Percentiles rank a stretch among this genome's conserved stretches.
These are phyloP conservation scores for Ranitomeya variabilis DNA, from an alignment of 2,113 vertebrate genomes.

Conservation along the genomic window DNA sequence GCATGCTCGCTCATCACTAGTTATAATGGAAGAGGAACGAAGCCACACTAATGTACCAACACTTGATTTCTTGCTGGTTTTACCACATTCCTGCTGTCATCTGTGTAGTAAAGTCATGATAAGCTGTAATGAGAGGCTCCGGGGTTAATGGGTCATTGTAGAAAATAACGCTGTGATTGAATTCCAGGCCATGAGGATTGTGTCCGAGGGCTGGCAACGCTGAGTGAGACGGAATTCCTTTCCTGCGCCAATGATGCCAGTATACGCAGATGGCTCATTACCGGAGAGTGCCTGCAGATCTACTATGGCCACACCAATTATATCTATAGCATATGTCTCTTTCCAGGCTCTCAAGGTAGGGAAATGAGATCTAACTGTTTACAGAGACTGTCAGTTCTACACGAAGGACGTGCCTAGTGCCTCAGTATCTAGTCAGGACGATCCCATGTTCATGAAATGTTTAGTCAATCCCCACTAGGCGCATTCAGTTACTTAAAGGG, in stretches of 20 bases:
- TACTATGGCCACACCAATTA: slow-evolving; percentile 96
- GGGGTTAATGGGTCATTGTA: neutral
- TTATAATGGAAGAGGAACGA: too few species aligned
- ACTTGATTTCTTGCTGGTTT: too few species aligned
- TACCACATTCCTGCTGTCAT: too few species aligned
- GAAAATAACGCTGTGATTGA: neutral
- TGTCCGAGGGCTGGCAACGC: slow-evolving; percentile 89
- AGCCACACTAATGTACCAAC: too few species aligned
- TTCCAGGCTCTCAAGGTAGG: slow-evolving; percentile 88
- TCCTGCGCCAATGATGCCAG: slow-evolving; percentile 95
- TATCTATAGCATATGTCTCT: slow-evolving; percentile 92
- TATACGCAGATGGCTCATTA: slow-evolving; percentile 91
- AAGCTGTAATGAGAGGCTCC: too few species aligned
- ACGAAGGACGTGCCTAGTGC: too few species aligned
- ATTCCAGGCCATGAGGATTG: slow-evolving; percentile 93
- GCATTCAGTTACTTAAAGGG: too few species aligned
- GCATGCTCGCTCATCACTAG: too few species aligned
- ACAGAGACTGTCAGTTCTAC: neutral
- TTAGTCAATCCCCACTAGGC: too few species aligned
- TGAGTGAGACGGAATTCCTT: slow-evolving; percentile 90
- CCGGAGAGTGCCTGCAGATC: slow-evolving; percentile 88
- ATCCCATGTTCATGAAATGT: too few species aligned
- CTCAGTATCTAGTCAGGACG: too few species aligned
- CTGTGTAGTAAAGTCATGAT: too few species aligned
- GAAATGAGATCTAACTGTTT: slow-evolving; percentile 5